These are phyloP conservation scores for Scyliorhinus canicula DNA, from an alignment of 2,797 vertebrate species.

Conservation along the genomic window DNA sequence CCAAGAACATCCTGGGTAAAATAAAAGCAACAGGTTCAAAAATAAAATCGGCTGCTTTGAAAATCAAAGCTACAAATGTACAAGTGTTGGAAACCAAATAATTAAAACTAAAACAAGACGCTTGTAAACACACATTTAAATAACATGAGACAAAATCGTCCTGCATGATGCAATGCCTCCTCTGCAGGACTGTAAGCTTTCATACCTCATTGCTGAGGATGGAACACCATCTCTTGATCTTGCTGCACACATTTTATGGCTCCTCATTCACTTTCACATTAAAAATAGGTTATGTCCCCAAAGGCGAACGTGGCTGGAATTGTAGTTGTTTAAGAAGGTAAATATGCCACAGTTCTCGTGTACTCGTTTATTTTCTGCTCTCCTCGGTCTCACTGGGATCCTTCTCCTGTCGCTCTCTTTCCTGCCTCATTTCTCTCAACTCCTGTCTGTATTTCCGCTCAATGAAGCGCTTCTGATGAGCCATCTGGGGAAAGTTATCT, in stretches of 20 bases:
- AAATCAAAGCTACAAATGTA: constrained; percentile 13
- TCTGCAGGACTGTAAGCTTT: constrained; percentile 16
- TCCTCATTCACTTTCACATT: constrained; percentile 49
- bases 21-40: background rate
- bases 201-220: constrained; percentile 48
- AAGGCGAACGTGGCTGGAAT: constrained; percentile 44
- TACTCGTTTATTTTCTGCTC: constrained; percentile 67
- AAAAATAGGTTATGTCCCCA: constrained; percentile 53
- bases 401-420: constrained; percentile 86
- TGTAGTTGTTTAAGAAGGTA: constrained; percentile 53
- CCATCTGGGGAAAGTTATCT: constrained; percentile 99
- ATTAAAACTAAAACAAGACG: background rate
- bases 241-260: constrained; percentile 39
- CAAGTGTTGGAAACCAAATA: background rate
- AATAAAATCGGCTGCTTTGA: background rate
- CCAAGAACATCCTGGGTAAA: background rate
- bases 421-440: constrained; percentile 96
- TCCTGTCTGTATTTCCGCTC: constrained; percentile 97
- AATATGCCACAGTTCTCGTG: constrained; percentile 46
- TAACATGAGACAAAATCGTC: background rate
- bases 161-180: background rate
- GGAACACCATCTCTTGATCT: background rate
- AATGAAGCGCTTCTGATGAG: constrained; percentile 99
- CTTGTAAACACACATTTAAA: background rate
- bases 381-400: constrained; percentile 78